Conservation (phyloP, 2,797 vertebrate species). For the Syngnathus rostellatus region DNA sequence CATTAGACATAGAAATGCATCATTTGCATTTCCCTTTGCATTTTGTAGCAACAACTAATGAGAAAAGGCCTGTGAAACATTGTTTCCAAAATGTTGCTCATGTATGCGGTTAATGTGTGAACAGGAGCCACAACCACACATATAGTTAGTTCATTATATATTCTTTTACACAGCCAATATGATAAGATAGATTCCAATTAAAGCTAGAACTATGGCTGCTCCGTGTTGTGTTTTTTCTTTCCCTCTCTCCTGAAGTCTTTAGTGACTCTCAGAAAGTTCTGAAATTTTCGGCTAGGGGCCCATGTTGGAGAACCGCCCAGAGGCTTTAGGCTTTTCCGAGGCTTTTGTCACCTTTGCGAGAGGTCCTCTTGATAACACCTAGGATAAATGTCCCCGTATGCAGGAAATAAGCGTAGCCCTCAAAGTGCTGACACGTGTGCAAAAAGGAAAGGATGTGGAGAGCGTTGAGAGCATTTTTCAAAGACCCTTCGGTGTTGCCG, state of each 20-base stretch:
- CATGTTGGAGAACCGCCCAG: conserved; percentile 20
- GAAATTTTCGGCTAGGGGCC: conserved; percentile 9
- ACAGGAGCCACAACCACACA: not conserved
- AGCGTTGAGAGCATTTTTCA: conserved; percentile 47
- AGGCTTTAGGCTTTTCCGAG: conserved; percentile 18
- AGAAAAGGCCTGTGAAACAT: not conserved
- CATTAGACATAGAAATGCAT: not conserved
- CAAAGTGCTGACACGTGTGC: conserved; percentile 49
- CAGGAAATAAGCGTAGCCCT: conserved; percentile 39
- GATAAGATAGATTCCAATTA: not conserved
- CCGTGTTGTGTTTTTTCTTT: not conserved
- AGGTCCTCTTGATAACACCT: conserved; percentile 38
- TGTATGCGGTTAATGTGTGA: not conserved
- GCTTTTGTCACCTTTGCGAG: conserved; percentile 44
- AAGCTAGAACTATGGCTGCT: not conserved
- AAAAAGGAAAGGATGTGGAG: conserved; percentile 32
- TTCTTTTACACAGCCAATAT: not conserved
- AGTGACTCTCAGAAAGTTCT: conserved; percentile 21
- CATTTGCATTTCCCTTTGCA: not conserved
- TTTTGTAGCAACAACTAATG: not conserved
- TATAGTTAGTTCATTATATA: not conserved
- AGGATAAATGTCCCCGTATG: conserved; percentile 43
- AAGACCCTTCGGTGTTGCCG: conserved; percentile 38
- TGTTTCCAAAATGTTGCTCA: not conserved
- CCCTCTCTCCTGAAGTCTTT: conserved; percentile 4